Base-by-base conservation (phyloP, 2,888 invertebrate genomes). In the Pseudococcus viburni region DNA sequence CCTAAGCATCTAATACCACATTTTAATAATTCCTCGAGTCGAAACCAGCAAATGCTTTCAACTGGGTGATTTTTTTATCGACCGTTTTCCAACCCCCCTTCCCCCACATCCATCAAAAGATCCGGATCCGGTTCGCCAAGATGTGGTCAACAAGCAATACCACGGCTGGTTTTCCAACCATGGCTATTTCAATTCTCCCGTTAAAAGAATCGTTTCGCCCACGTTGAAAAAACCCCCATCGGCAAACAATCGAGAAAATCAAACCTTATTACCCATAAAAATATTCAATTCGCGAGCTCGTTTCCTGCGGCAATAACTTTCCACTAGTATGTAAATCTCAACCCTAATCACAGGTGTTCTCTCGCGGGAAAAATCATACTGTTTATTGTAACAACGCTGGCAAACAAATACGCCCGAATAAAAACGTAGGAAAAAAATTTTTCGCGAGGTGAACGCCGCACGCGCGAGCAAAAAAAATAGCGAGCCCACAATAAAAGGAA, bases 321-420 rank as follows among this genome's bases (percentile, higher is more conserved):
- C 8, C 33, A 73, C 68, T 33, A 73, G 59, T 59, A 59, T 59
- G 59, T 73, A 73, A 73, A 73, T 73, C 68, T 73, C 68, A 33
- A 73, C 68, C 33, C 68, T 73, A 73, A 73, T 73, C 68, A 73
- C 68, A 73, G 68, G 68, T 73, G 68, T 73, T 73, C 26, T 73
- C 68, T 73, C 68, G 68, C 68, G 68, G 68, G 68, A 73, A 73
- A 73, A 73, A 73, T 73, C 68, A 73, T 73, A 73, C 68, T 33
- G 68, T 73, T 73, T 73, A 73, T 73, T 73, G 68, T 73, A 73
- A 22, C 68, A 73, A 73, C 68, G 68, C 68, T 33, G 26, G 26
- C 26, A 26, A 33, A 73, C 68, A 73, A 73, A 73, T 26, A 12
- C 22, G 33, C 12, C 9, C 68, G 55, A 19, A 59, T 59, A 59